Conservation (phyloP, 2,113 vertebrate genomes). For the Rhinoderma darwinii region DNA sequence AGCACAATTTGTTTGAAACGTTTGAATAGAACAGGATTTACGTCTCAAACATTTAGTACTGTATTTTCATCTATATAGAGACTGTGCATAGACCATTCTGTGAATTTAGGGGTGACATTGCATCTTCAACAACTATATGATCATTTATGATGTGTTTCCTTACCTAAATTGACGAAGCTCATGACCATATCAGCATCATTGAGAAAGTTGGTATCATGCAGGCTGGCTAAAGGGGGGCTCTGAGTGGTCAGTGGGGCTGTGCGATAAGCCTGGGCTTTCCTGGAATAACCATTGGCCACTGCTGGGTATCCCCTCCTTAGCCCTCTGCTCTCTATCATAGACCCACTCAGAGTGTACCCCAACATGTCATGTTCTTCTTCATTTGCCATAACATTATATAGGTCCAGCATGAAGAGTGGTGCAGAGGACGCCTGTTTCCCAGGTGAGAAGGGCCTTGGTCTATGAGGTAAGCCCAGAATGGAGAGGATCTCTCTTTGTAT, state of each 20-base stretch:
- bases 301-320: constrained; percentile 80
- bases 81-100: neutral
- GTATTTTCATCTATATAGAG: neutral
- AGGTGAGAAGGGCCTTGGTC: constrained; percentile 95
- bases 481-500: constrained; percentile 99
- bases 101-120: neutral
- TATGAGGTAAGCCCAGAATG: constrained; percentile 96
- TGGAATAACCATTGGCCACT: constrained; percentile 85
- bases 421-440: constrained; percentile 95
- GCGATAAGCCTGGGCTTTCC: constrained; percentile 82
- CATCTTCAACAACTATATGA: neutral
- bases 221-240: constrained; percentile 85
- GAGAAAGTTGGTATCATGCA: constrained; percentile 94
- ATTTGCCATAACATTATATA: constrained; percentile 96
- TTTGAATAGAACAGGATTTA: neutral
- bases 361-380: constrained; percentile 84
- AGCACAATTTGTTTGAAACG: neutral
- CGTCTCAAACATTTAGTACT: neutral
- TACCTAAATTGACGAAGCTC: constrained; percentile 99
- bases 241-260: constrained; percentile 77
- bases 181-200: constrained; percentile 99
- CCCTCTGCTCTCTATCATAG: constrained; percentile 78
- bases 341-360: constrained; percentile 77
- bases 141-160: neutral
- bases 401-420: constrained; percentile 98